Evolutionary conservation across 2,888 invertebrate genomes (phyloP), one percentile per base, ranked within the genome.

Genomic region (Morpho helenor): DNA sequence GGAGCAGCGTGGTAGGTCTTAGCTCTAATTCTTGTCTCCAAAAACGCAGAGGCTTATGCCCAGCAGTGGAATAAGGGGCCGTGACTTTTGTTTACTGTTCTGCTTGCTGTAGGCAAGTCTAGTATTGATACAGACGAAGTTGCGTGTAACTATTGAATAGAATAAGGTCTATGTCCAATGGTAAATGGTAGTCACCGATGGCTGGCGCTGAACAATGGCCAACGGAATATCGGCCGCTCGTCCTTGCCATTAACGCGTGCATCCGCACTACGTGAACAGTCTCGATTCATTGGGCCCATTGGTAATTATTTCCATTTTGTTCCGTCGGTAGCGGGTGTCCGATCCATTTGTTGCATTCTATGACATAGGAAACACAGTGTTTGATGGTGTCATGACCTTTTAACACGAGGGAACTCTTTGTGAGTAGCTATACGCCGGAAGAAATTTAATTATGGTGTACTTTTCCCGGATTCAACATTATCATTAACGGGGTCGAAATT

Each of bases 191-290:
- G 59, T 44, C 59, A 68, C 65, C 62, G 67, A 65, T 68, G 67
- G 61, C 56, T 67, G 67, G 48, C 52, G 46, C 10, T 51, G 64
- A 61, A 66, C 67, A 68, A 68, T 64, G 55, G 60, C 46, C 23
- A 41, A 46, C 66, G 70, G 71, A 72, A 70, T 71, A 74, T 75
- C n/a, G 42, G 3, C 71, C 74, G 67, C 57, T 68, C 73, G 74
- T 64, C 80, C 84, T 84, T 84, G 84, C 69, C 72, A 74, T 75
- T 82, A 83, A 82, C 75, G 82, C 84, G 82, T 74, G 77, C 74
- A 80, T 84, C 84, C 84, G 82, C 73, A 71, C 77, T 44, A 52
- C 75, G 72, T 67, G 55, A 53, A 66, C 60, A 54, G 66, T 66
- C 63, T 66, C 69, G 68, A 67, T 66, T 68, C 70, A 70, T 67